Conservation (phyloP, 2,888 invertebrate species). For the Drosophila ochracea region DNA sequence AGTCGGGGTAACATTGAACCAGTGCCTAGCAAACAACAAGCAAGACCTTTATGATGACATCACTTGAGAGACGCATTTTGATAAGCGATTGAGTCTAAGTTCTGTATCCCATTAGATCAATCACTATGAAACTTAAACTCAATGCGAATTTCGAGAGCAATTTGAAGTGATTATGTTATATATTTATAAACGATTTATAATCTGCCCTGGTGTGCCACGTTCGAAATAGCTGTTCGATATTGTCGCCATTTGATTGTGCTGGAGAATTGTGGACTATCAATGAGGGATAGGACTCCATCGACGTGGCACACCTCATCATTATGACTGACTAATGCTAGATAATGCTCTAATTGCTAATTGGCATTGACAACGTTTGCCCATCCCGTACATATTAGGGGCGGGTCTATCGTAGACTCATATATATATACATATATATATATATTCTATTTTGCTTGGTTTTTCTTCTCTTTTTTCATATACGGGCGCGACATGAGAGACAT, state of each 20-base stretch:
- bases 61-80: not conserved
- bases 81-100: not conserved
- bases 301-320: conserved; percentile 39
- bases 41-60: not conserved
- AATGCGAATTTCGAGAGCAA: not conserved
- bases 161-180: not conserved
- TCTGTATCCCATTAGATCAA: not conserved
- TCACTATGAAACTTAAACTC: not conserved
- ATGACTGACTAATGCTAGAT: conserved; percentile 55
- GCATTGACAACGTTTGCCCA: conserved; percentile 32
- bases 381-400: conserved; percentile 16
- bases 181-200: not conserved
- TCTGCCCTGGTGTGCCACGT: not conserved
- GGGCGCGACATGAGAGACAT: conserved; percentile 33
- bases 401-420: conserved; percentile 16
- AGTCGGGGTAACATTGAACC: not conserved
- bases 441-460: conserved; percentile 7
- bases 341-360: conserved; percentile 74
- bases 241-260: conserved; percentile 21
- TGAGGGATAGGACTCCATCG: not conserved
- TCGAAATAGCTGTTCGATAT: not conserved
- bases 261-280: conserved; percentile 27
- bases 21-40: not conserved
- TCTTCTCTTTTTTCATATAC: conserved; percentile 8
- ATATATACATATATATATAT: conserved; percentile 15